Evolutionary conservation across 2,888 invertebrate genomes (phyloP).

Genomic region (Orchesellides sinensis): DNA sequence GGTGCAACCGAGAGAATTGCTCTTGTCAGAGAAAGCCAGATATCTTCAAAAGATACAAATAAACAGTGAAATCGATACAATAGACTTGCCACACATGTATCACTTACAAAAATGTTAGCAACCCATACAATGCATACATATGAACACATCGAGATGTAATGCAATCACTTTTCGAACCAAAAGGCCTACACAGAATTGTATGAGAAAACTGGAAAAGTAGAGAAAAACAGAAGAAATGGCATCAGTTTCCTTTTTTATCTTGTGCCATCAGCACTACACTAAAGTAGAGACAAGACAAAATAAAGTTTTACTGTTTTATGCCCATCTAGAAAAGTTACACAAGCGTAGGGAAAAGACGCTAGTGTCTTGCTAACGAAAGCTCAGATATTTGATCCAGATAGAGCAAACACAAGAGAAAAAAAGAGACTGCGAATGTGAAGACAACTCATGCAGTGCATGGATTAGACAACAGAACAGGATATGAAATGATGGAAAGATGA

Average conservation of each 20-base stretch:
- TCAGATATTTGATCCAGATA: slow-evolving; percentile 41
- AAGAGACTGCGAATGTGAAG: slow-evolving; percentile 19
- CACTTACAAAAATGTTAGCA: not conserved
- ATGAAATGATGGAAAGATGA: slow-evolving; percentile 60
- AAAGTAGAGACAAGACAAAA: slow-evolving; percentile 33
- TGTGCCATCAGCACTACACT: slow-evolving; percentile 21
- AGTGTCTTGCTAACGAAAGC: not conserved
- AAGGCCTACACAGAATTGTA: too few species aligned
- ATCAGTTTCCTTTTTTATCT: slow-evolving; percentile 23
- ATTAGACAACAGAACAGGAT: slow-evolving; percentile 58
- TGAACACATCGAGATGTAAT: too few species aligned
- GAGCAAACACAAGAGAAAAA: not conserved
- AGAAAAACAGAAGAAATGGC: slow-evolving; percentile 29
- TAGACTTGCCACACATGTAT: not conserved
- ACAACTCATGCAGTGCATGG: slow-evolving; percentile 60
- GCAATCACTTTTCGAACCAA: not conserved
- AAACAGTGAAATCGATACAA: not conserved
- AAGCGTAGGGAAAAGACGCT: slow-evolving; percentile 19
- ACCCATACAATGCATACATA: too few species aligned
- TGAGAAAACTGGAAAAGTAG: not conserved
- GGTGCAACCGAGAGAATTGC: not conserved
- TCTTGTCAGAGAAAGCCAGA: not conserved
- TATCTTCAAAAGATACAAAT: not conserved
- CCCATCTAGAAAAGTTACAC: slow-evolving; percentile 7
- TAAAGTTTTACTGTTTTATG: slow-evolving; percentile 34